Evolutionary conservation across 2,888 invertebrate genomes (phyloP), one percentile per base, ranked within the genome.

Genomic region (Suillia variegata): DNA sequence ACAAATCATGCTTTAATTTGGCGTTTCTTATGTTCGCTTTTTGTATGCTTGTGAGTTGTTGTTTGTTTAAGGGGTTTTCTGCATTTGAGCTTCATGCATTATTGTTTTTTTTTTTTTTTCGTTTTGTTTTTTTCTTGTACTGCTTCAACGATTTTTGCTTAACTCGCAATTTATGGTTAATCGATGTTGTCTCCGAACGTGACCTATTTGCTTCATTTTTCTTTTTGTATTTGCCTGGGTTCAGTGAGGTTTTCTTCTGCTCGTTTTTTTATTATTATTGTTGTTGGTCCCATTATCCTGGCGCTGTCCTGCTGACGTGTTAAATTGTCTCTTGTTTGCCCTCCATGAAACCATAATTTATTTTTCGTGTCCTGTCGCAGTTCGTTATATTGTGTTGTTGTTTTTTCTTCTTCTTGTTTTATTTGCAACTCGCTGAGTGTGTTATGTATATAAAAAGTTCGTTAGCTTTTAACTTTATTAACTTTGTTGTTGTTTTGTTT

Each of bases 101-200:
- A 6, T 26, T 26, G 26, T 26, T 6, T 26, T 26, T 26, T 5
- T 10, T 26, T 26, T 26, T 26, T 10, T 26, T 26, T 26, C 26
- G 10, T n/a, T n/a, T 12, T 31, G 31, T 47, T 5, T 50, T 22
- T 24, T 22, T 18, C 48, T 21, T 22, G 48, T 20, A 48, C n/a
- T n/a, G n/a, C n/a, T n/a, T n/a, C 48, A 48, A 21, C 31, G 5
- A 71, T 70, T 74, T 75, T 70, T 71, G 75, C 76, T 76, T 73
- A 73, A 74, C 76, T 74, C 70, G 74, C 74, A 74, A 75, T 75
- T 75, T 75, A 76, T 74, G 76, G 74, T 73, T 73, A 76, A 76
- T 76, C 75, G 76, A 75, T 76, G 76, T 73, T 73, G 70, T 70
- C 69, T 66, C 67, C 68, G 73, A 74, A 76, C 75, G 75, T 75